Percentiles rank a stretch among this genome's conserved stretches.
phyloP scores from a whole-genome alignment of 1,140 invertebrate genomes.

The Agrilus planipennis region DNA sequence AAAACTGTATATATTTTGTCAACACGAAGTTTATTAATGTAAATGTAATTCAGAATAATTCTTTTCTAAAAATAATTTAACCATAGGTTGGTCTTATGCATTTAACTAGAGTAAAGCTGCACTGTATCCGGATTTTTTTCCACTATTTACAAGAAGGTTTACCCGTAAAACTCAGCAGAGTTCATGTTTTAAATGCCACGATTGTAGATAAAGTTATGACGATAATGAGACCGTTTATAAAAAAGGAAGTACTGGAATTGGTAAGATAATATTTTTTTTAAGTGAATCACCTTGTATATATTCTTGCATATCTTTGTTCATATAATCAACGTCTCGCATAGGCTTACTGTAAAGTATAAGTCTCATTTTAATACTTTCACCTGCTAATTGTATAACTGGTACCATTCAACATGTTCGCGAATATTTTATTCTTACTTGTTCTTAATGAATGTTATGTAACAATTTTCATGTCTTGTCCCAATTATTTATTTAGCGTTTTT shows the following conservation, averaged over 20 bases:
- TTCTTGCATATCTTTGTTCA: not conserved
- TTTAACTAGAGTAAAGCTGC: conserved; percentile 40
- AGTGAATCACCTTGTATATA: not conserved
- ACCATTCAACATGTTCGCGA: not conserved
- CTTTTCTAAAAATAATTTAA: not conserved
- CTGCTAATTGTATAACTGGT: not conserved
- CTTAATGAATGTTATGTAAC: no score
- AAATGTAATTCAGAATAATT: not conserved
- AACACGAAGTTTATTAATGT: no score
- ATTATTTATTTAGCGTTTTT: no score
- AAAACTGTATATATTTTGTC: no score
- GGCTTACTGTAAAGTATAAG: not conserved
- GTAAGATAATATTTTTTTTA: conserved; percentile 27
- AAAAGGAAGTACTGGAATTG: conserved; percentile 47
- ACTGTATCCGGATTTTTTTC: conserved; percentile 34
- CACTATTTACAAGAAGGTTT: conserved; percentile 43
- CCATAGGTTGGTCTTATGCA: conserved; percentile 38
- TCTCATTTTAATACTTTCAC: not conserved
- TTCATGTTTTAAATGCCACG: conserved; percentile 51
- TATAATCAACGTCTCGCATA: not conserved
- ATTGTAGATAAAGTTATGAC: conserved; percentile 49
- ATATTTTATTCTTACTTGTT: no score
- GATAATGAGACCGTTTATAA: conserved; percentile 51
- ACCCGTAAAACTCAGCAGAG: conserved; percentile 45
- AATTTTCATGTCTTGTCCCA: no score